Conservation (phyloP, 2,888 invertebrate genomes). For the Melikaiella ostensackeni region DNA sequence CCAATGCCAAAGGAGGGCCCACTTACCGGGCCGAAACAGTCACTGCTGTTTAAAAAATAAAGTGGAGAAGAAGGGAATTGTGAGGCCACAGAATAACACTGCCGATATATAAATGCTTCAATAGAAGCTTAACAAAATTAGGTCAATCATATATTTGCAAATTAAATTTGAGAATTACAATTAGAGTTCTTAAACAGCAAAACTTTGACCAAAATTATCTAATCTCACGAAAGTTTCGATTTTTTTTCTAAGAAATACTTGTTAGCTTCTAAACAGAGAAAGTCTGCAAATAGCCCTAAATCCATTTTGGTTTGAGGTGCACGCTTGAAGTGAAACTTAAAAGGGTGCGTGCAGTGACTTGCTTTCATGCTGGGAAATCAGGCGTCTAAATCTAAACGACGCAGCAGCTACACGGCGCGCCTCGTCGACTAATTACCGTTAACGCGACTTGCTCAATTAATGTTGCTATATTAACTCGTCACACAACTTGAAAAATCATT, state of each 20-base stretch:
- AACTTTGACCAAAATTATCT: slow-evolving; percentile 42
- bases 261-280: slow-evolving; percentile 1
- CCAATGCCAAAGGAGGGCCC: too few relatives aligned
- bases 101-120: too few relatives aligned
- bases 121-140: neutral
- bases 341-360: slow-evolving; percentile 58
- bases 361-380: slow-evolving; percentile 71
- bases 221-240: slow-evolving; percentile 29
- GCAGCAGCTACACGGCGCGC: slow-evolving; percentile 65
- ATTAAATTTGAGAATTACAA: too few relatives aligned
- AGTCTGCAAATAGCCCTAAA: slow-evolving; percentile 26
- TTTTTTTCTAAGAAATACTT: slow-evolving; percentile 36
- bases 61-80: neutral
- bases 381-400: slow-evolving; percentile 73
- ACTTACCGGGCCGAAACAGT: too few relatives aligned
- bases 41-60: too few relatives aligned
- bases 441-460: slow-evolving; percentile 71
- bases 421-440: slow-evolving; percentile 71
- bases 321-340: slow-evolving; percentile 48
- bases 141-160: neutral
- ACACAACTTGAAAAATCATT: slow-evolving; percentile 9
- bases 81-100: too few relatives aligned
- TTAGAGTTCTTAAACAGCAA: too few relatives aligned
- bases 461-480: slow-evolving; percentile 57
- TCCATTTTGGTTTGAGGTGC: slow-evolving; percentile 25